Conservation (phyloP, 2,113 vertebrate genomes). For the Istiophorus platypterus region DNA sequence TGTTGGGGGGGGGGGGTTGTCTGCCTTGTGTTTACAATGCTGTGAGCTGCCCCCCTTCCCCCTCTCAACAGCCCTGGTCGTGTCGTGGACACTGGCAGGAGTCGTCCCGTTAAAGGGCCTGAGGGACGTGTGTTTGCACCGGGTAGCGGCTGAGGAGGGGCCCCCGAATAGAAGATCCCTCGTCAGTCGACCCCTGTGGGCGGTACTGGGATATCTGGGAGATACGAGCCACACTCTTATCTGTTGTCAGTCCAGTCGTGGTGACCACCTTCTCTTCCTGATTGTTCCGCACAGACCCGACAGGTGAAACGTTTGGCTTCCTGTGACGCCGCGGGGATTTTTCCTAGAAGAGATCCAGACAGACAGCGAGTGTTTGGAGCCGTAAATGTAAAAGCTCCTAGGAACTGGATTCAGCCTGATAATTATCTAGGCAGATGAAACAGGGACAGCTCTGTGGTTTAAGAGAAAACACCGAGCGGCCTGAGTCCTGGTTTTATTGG, state of each 20-base stretch:
- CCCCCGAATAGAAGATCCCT: too few species aligned
- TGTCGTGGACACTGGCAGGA: constrained; percentile 1
- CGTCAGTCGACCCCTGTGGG: not conserved
- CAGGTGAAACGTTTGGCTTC: not conserved
- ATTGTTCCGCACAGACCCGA: constrained; percentile 11
- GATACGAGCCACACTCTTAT: too few species aligned
- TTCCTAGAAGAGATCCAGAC: not conserved
- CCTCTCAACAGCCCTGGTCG: constrained; percentile 15
- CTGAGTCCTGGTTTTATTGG: not conserved
- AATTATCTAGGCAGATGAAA: constrained; percentile 29
- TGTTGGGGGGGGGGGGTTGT: constrained; percentile 7
- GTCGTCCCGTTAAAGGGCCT: constrained; percentile 6
- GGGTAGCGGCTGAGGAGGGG: too few species aligned
- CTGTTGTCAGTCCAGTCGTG: too few species aligned
- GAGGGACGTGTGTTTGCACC: not conserved
- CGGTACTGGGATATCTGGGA: not conserved
- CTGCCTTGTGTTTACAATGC: constrained; percentile 28
- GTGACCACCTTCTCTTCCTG: not conserved
- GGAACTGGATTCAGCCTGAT: not conserved
- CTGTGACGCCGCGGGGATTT: not conserved
- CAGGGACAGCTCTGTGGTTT: not conserved
- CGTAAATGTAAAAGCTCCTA: not conserved
- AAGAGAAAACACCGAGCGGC: not conserved
- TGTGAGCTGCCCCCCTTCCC: not conserved
- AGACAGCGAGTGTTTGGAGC: constrained; percentile 21